These are phyloP conservation scores for Anabas testudineus DNA, from an alignment of 2,797 vertebrate genomes.

Conservation along the genomic window DNA sequence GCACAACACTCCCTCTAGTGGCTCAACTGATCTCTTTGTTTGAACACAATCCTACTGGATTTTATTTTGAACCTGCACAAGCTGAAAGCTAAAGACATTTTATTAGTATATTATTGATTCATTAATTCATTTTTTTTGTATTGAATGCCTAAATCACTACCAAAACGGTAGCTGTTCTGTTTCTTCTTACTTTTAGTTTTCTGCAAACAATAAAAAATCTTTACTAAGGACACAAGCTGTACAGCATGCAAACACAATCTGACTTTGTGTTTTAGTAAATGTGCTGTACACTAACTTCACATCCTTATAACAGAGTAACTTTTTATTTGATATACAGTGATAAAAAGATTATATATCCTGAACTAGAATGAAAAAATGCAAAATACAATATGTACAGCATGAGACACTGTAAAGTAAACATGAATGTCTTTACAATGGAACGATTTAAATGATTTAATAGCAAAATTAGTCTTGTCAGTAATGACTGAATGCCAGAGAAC, in stretches of 20 bases:
- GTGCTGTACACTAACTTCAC: not conserved
- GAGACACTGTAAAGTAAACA: not conserved
- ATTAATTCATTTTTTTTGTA: no score
- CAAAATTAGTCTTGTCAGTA: not conserved
- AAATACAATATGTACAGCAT: no score
- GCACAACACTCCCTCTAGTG: conserved; percentile 62
- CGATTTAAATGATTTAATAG: no score
- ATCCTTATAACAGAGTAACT: conserved; percentile 9
- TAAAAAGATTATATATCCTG: not conserved
- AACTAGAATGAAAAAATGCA: no score
- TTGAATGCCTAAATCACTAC: no score
- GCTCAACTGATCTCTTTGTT: conserved; percentile 24
- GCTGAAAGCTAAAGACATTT: no score
- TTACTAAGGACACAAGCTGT: not conserved
- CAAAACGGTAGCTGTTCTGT: no score
- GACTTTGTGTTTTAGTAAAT: conserved; percentile 6
- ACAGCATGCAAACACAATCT: not conserved
- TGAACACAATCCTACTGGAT: not conserved
- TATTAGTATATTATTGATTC: no score
- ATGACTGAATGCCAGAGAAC: not conserved
- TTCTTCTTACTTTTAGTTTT: no score
- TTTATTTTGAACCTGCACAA: no score
- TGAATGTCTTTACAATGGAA: no score
- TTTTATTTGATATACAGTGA: conserved; percentile 7
- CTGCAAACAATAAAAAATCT: not conserved